Conservation (phyloP, 92 coral and sea anemone genomes). For the Siderastrea radians region DNA sequence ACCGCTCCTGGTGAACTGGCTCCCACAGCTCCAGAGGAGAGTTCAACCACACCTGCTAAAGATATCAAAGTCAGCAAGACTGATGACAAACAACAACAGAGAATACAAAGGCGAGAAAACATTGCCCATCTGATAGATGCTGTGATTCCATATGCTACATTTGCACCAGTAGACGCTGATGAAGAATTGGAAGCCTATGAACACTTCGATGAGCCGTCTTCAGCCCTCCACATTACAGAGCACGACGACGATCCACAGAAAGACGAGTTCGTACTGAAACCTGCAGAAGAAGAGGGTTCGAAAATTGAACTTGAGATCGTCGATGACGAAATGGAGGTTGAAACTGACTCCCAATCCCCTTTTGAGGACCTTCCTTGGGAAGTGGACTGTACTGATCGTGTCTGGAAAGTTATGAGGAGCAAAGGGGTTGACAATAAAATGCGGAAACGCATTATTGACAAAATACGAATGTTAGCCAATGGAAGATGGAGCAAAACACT, state of each 20-base stretch:
- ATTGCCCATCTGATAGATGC: neutral
- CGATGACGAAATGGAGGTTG: slow-evolving; percentile 42
- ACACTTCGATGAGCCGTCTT: neutral
- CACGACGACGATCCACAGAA: too few species aligned
- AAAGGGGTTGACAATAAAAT: slow-evolving; percentile 52
- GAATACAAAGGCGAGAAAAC: neutral
- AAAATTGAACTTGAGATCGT: neutral
- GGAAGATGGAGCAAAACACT: slow-evolving; percentile 87
- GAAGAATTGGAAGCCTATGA: slow-evolving; percentile 8
- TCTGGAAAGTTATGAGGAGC: slow-evolving; percentile 86
- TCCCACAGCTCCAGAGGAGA: neutral
- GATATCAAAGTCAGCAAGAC: neutral
- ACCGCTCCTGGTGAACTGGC: neutral
- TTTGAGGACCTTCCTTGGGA: slow-evolving; percentile 96
- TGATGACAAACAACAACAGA: slow-evolving; percentile 20
- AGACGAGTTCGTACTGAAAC: neutral
- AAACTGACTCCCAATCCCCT: slow-evolving; percentile 56
- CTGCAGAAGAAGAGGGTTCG: slow-evolving; percentile 2
- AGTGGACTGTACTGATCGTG: slow-evolving; percentile 93
- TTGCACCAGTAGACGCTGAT: neutral
- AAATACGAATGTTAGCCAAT: slow-evolving; percentile 88
- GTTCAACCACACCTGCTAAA: neutral
- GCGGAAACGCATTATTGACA: slow-evolving; percentile 67
- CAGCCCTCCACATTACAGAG: neutral
- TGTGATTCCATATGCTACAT: neutral